Evolutionary conservation across 1,140 invertebrate species (phyloP), one percentile per base, ranked within the genome.

Genomic region (Cotesia vestalis): DNA sequence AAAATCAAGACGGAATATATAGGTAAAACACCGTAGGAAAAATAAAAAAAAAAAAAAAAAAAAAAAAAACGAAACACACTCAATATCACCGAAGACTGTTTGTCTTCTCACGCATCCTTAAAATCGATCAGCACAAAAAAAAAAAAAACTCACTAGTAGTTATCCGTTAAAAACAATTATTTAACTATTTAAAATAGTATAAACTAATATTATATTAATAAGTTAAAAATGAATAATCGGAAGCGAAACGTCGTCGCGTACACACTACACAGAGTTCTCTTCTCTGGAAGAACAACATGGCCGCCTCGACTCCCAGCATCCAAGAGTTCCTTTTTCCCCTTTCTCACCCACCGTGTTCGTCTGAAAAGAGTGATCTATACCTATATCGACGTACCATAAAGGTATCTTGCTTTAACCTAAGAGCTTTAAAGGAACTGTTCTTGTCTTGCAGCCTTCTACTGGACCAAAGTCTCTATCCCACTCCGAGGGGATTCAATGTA

Each of bases 251-350:
- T 84, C 82, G 78, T 81, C 80, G 80, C 83, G 84, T 82, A 78
- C 78, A 79, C 81, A 46, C 40, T 46, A 46, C 83, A 81, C 81
- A 78, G 77, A 83, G 82, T 83, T 85, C 84, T 86, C 83, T 83
- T 84, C 84, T 84, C 83, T 79, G 75, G 79, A 84, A 82, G 83
- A 80, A 84, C 83, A 87, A 87, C 84, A 86, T 87, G 85, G 85
- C 85, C 83, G 77, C 83, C 83, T 84, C 81, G 3, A 46, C 40
- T 46, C 40, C 81, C 84, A 85, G 83, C 84, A 84, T 85, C 83
- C 83, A 76, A 60, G 66, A 60, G 78, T 74, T 57, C 76, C 3
- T 27, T 20, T 75, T 77, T 75, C 79, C 78, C 79, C 79, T 79
- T 79, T 78, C 75, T 77, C 77, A 62, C 74, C 20, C 67, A n/a